Evolutionary conservation across 2,113 vertebrate species (phyloP).

Genomic region (Pollimyrus isidori): DNA sequence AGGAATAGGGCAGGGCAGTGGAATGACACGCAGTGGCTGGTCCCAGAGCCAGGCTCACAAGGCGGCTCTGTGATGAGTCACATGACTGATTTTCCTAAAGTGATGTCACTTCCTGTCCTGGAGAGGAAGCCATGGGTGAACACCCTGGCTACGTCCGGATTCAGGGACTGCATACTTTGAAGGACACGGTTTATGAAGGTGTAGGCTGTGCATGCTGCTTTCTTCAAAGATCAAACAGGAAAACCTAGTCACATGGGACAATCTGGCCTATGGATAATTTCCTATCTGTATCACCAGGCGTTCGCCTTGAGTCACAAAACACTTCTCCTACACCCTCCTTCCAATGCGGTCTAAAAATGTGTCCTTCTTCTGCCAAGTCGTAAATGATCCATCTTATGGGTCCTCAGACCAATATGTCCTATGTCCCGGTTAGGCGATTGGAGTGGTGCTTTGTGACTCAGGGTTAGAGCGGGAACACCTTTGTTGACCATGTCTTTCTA

Average conservation of each 20-base stretch:
- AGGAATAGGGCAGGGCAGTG: no score
- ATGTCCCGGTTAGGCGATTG: background rate
- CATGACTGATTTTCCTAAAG: background rate
- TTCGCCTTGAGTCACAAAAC: background rate
- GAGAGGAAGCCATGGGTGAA: background rate
- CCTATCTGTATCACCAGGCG: background rate
- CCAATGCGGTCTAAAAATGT: background rate
- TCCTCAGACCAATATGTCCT: background rate
- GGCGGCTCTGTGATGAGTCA: background rate
- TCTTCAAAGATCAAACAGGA: background rate
- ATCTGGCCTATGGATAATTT: background rate
- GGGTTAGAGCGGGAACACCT: background rate
- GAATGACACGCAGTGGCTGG: background rate
- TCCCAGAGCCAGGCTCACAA: background rate
- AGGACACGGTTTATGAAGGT: background rate
- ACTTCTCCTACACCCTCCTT: background rate
- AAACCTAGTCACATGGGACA: background rate
- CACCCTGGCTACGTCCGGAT: background rate
- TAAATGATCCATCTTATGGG: background rate
- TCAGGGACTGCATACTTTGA: background rate
- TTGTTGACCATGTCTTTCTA: background rate
- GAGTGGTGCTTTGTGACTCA: background rate
- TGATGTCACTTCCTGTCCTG: background rate
- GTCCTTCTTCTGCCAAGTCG: background rate
- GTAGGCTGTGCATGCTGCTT: background rate